A percentile compares a stretch with the other conserved stretches of the same genome.
Conservation (phyloP, 2,888 invertebrate genomes). For the Callimorpha dominula region DNA sequence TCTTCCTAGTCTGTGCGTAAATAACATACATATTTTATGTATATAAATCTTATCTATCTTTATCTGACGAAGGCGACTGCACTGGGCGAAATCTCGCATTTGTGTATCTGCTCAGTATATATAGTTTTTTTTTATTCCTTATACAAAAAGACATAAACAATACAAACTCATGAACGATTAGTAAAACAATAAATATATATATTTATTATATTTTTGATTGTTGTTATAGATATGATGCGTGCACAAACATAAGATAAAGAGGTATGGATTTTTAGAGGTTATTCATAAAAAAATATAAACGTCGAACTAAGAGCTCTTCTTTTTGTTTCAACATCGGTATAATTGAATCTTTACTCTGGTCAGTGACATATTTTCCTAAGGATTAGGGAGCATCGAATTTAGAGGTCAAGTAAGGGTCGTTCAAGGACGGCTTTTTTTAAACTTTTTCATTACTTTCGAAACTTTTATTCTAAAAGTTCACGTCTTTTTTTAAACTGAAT, state of each 20-base stretch:
- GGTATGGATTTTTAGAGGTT: background rate
- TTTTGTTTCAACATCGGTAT: background rate
- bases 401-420: background rate
- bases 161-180: background rate
- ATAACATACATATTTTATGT: too few relatives aligned
- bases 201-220: background rate
- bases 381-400: background rate
- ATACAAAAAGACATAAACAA: background rate
- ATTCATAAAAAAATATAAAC: background rate
- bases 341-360: background rate
- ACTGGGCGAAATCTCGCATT: too few relatives aligned
- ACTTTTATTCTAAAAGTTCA: background rate
- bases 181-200: background rate
- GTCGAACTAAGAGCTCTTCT: background rate
- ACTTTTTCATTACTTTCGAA: conserved; percentile 1
- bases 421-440: background rate
- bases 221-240: background rate
- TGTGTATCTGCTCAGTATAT: background rate
- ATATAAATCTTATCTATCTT: too few relatives aligned
- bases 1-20: too few relatives aligned
- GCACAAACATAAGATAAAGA: background rate
- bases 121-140: background rate
- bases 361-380: background rate
- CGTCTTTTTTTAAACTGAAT: background rate
- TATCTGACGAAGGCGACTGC: too few relatives aligned